Evolutionary conservation across 2,888 invertebrate genomes (phyloP).

Genomic region (Drosophila mercatorum): DNA sequence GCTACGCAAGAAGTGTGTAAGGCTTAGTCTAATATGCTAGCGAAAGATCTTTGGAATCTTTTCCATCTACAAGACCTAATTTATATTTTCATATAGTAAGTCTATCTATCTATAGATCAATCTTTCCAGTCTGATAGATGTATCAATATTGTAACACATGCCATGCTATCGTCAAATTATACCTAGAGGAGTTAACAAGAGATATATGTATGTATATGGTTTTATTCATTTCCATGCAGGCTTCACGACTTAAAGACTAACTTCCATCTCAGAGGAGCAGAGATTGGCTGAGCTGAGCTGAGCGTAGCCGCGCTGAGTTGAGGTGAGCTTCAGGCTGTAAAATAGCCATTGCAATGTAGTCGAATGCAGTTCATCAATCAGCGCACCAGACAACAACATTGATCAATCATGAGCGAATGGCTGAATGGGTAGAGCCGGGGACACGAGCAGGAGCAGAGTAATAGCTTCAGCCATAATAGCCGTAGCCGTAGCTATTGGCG

Average conservation of each 20-base stretch:
- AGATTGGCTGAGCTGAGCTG: background rate
- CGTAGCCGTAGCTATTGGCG: background rate
- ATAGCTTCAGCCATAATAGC: conserved; percentile 7
- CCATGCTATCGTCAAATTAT: no score
- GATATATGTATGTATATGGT: background rate
- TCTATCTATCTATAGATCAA: background rate
- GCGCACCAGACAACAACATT: conserved; percentile 41
- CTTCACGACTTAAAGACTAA: background rate
- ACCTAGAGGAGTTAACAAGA: background rate
- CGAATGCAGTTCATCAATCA: conserved; percentile 51
- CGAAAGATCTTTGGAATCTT: no score
- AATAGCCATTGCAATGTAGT: background rate
- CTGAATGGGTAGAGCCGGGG: conserved; percentile 4
- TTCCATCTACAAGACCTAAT: background rate
- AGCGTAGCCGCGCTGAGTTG: background rate
- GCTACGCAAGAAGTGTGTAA: no score
- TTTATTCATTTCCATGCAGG: background rate
- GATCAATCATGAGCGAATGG: conserved; percentile 47
- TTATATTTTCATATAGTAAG: background rate
- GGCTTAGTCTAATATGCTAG: no score
- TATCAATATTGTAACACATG: background rate
- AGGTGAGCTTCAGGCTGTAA: background rate
- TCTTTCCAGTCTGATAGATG: background rate
- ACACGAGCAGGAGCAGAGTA: background rate
- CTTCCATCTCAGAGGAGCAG: background rate